Evolutionary conservation across 1,140 invertebrate species (phyloP).

Genomic region (Trialeurodes vaporariorum): DNA sequence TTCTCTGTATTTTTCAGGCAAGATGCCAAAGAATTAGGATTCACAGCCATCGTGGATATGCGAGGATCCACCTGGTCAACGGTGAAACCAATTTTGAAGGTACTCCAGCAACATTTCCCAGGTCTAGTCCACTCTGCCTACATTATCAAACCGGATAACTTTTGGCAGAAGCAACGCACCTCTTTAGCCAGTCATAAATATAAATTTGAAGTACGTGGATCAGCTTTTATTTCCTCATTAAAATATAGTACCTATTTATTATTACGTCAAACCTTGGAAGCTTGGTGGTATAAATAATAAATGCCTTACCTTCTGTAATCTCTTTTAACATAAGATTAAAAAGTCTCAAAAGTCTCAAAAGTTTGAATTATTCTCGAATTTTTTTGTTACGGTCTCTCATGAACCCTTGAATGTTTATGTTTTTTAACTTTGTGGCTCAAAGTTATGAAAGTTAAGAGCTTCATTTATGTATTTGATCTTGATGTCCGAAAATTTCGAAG

Average conservation of each 20-base stretch:
- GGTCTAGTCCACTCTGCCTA: conserved; percentile 77
- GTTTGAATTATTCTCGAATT: not conserved
- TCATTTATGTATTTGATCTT: too few species aligned
- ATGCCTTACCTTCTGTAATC: too few species aligned
- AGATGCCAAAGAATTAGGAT: conserved; percentile 74
- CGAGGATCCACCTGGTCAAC: conserved; percentile 82
- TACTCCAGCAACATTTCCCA: conserved; percentile 89
- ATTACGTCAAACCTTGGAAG: too few species aligned
- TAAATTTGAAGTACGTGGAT: conserved; percentile 81
- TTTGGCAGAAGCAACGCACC: conserved; percentile 98
- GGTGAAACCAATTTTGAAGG: conserved; percentile 93
- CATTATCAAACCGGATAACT: conserved; percentile 97
- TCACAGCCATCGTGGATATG: conserved; percentile 95
- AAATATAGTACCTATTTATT: too few species aligned
- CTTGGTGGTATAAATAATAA: too few species aligned
- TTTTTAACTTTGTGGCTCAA: too few species aligned
- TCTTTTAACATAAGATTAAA: too few species aligned
- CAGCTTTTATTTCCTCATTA: too few species aligned
- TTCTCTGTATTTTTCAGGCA: conserved; percentile 51
- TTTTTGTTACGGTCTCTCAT: not conserved
- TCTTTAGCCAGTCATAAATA: conserved; percentile 94
- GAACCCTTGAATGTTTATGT: too few species aligned
- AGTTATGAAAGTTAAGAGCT: too few species aligned
- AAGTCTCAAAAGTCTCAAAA: not conserved
- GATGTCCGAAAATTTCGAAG: too few species aligned